A percentile compares a stretch with the other conserved stretches of the same genome.
phyloP scores from a whole-genome alignment of 2,113 vertebrate species.

The Zosterops borbonicus region DNA sequence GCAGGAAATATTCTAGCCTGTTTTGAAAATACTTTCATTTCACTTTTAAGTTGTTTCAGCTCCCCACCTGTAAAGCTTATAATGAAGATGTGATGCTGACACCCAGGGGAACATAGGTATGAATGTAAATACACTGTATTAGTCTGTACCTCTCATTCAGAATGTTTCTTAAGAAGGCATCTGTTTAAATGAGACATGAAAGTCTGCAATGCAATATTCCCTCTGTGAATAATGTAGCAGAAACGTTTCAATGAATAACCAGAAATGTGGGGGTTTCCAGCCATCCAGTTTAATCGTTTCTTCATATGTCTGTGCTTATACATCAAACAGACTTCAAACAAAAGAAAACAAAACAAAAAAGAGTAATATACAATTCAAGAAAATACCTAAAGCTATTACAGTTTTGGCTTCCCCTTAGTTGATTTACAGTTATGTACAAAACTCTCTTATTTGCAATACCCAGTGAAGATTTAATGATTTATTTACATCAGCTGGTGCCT shows the following conservation, averaged over 20 bases:
- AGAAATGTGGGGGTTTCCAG: background rate
- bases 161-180: background rate
- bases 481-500: constrained; percentile 29
- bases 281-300: constrained; percentile 52
- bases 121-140: background rate
- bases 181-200: background rate
- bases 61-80: background rate
- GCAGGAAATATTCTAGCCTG: background rate
- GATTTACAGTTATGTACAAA: constrained; percentile 31
- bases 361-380: background rate
- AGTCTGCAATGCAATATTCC: background rate
- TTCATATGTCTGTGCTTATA: constrained; percentile 41
- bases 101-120: background rate
- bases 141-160: background rate
- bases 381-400: background rate
- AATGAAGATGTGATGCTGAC: background rate
- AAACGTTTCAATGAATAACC: background rate
- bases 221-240: background rate
- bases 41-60: background rate
- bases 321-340: constrained; percentile 40
- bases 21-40: background rate
- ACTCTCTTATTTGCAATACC: background rate
- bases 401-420: background rate
- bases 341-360: background rate
- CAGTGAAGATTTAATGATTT: background rate